Evolutionary conservation across 92 coral and sea anemone species (phyloP).

Genomic region (Zoanthus sansibaricus): DNA sequence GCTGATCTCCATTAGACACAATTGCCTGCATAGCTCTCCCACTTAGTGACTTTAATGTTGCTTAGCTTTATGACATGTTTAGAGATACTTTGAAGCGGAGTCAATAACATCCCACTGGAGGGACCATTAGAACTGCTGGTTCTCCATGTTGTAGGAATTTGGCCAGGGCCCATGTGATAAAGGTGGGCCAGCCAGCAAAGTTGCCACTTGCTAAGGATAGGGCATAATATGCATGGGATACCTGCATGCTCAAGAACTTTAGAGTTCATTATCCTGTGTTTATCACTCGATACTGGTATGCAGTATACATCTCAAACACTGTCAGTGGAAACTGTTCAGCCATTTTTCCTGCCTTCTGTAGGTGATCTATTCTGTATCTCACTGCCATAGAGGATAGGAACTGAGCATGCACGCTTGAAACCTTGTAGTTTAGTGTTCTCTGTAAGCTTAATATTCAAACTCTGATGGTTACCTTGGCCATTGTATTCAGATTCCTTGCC

Average conservation of each 20-base stretch:
- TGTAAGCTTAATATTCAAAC: no score
- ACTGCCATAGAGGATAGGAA: not conserved
- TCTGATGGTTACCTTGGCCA: no score
- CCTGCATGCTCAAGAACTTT: not conserved
- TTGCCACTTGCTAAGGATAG: constrained; percentile 21
- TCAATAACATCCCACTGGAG: not conserved
- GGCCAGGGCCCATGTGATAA: constrained; percentile 15
- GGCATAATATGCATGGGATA: not conserved
- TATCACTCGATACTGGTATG: not conserved
- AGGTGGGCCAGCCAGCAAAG: not conserved
- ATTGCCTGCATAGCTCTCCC: not conserved
- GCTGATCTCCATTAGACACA: not conserved
- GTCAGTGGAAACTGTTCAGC: not conserved
- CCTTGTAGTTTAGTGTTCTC: no score
- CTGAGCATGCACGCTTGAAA: not conserved
- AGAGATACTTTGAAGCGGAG: constrained; percentile 7
- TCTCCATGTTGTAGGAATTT: constrained; percentile 2
- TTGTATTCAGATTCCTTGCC: no score
- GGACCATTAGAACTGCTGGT: constrained; percentile 23
- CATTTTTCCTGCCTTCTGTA: not conserved
- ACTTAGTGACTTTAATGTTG: not conserved
- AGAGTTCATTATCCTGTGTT: not conserved
- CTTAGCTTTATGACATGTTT: constrained; percentile 8
- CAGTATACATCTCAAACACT: not conserved
- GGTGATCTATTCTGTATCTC: not conserved